Evolutionary conservation across 1,140 invertebrate genomes (phyloP).

Genomic region (Melitaea cinxia): DNA sequence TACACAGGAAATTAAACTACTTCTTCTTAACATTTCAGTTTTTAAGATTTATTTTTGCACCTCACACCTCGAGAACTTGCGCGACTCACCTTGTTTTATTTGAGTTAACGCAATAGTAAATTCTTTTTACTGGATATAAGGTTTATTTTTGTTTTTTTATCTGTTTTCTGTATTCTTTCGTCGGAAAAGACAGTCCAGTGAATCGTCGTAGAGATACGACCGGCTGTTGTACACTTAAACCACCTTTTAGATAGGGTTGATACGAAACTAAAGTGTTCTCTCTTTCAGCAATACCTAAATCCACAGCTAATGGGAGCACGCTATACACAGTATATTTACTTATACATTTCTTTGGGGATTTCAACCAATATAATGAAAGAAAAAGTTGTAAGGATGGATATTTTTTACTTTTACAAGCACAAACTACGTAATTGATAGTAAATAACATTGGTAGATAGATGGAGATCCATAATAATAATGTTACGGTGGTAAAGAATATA

Average conservation of each 20-base stretch:
- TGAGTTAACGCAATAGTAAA: slow-evolving; percentile 16
- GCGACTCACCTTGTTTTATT: slow-evolving; percentile 25
- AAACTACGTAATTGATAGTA: no score
- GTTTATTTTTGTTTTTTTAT: slow-evolving; percentile 30
- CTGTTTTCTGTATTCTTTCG: slow-evolving; percentile 38
- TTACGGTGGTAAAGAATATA: no score
- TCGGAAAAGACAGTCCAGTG: slow-evolving; percentile 43
- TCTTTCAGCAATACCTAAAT: neutral
- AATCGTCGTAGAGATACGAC: slow-evolving; percentile 49
- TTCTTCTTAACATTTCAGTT: slow-evolving; percentile 43
- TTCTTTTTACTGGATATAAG: slow-evolving; percentile 29
- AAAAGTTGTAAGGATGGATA: no score
- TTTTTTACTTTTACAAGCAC: no score
- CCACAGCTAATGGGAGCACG: no score
- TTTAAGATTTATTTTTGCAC: slow-evolving; percentile 50
- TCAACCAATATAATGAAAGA: no score
- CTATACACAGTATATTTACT: no score
- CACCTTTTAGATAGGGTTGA: slow-evolving; percentile 42
- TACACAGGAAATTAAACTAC: slow-evolving; percentile 58
- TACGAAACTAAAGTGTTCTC: neutral
- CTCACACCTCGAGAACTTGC: slow-evolving; percentile 30
- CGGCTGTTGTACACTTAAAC: slow-evolving; percentile 52
- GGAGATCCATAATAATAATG: no score
- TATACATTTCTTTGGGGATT: no score
- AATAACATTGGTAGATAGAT: no score